Evolutionary conservation across 1,140 invertebrate genomes (phyloP).

Genomic region (Pararge aegeria): DNA sequence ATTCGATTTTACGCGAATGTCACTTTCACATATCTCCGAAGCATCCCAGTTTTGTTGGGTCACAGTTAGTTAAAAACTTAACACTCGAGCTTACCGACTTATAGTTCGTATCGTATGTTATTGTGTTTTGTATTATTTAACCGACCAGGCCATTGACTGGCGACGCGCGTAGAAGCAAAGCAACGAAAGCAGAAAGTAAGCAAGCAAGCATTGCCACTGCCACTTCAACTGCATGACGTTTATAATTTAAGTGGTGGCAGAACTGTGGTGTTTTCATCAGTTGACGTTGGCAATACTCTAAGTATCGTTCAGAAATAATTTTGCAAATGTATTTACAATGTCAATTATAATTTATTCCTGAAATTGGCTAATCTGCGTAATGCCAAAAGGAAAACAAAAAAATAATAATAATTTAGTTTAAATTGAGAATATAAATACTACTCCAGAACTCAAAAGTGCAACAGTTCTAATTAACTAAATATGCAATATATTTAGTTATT

Average conservation of each 20-base stretch:
- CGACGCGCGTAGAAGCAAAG: constrained; percentile 66
- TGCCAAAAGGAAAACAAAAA: too few species aligned
- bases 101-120: constrained; percentile 53
- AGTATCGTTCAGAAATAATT: constrained; percentile 40
- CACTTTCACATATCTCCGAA: constrained; percentile 71
- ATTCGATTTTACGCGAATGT: constrained; percentile 63
- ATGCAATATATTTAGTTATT: too few species aligned
- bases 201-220: constrained; percentile 55
- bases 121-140: constrained; percentile 50
- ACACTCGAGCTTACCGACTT: constrained; percentile 37
- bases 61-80: constrained; percentile 19
- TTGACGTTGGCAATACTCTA: constrained; percentile 36
- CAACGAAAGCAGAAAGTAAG: constrained; percentile 68
- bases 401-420: too few species aligned
- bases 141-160: constrained; percentile 62
- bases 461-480: too few species aligned
- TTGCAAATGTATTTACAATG: too few species aligned
- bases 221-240: constrained; percentile 58
- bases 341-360: too few species aligned
- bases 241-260: constrained; percentile 47
- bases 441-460: too few species aligned
- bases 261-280: constrained; percentile 20
- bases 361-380: too few species aligned
- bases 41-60: constrained; percentile 39
- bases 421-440: too few species aligned